Evolutionary conservation across 1,140 invertebrate genomes (phyloP), one percentile per base, ranked within the genome.

Genomic region (Panagrolaimus sp.): DNA sequence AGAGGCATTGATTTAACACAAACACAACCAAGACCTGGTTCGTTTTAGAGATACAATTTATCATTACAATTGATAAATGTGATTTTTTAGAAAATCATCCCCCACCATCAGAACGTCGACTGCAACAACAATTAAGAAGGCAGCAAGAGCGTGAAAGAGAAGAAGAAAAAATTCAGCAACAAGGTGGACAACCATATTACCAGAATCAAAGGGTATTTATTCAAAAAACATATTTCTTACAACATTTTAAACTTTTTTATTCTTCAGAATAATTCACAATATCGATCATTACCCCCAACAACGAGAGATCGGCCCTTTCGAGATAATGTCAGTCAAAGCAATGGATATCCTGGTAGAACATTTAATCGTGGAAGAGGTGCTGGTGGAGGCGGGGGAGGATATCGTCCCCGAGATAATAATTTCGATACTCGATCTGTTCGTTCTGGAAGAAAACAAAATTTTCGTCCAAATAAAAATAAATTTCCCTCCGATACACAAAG

Each of bases 401-500:
- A 38, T 38, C 32, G 32, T 38, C 32, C 32, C 2, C 2, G 32
- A 38, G 28, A 58, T 21, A 28, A 58, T n/a, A 21, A 58, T 21
- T 58, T 17, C 17, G 52, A 58, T 58, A 28, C 52, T 28, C 52
- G 28, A 17, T 58, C 52, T 28, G 52, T 58, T 28, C 21, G 28
- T 26, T 58, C 28, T 12, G 52, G 52, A 10, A 58, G 28, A 10
- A 28, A 28, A 26, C 28, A 58, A 10, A 58, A 58, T 58, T 26
- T n/a, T 26, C 52, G 52, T 12, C 52, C 21, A 58, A 26, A 58
- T 58, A 58, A 58, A 26, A 58, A 58, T 24, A 28, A 28, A 26
- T 58, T 26, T 21, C 12, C 21, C 21, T 21, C 21, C 15, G 52
- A 58, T 28, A 58, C 52, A 4, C 52, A 28, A 58, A 58, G 52